These are phyloP conservation scores for Drosophila pseudotakahashii DNA, from an alignment of 2,888 invertebrate genomes.

Conservation along the genomic window DNA sequence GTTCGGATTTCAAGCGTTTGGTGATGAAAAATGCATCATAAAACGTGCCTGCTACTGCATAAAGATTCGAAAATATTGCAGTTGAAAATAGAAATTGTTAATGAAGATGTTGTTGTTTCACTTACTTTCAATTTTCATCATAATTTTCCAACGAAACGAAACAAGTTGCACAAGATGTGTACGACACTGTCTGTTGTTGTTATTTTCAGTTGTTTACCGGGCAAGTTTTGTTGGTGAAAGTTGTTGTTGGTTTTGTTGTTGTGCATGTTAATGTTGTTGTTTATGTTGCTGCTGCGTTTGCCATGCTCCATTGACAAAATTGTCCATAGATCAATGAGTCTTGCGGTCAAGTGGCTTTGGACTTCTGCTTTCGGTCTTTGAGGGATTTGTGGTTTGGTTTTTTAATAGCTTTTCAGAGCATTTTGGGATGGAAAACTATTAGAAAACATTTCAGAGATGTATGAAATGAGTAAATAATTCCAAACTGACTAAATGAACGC, in stretches of 20 bases:
- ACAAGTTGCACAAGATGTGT: conserved; percentile 53
- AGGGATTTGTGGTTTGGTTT: conserved; percentile 1
- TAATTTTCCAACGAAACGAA: conserved; percentile 32
- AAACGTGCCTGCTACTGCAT: conserved; percentile 30
- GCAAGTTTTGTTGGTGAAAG: conserved; percentile 54
- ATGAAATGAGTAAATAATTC: background rate
- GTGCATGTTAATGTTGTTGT: conserved; percentile 56
- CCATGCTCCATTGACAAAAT: conserved; percentile 55
- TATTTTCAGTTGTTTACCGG: conserved; percentile 34
- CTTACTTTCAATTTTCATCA: conserved; percentile 33
- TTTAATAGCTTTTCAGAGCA: background rate
- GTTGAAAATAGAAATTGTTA: conserved; percentile 25
- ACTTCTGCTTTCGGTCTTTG: conserved; percentile 5
- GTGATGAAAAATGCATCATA: conserved; percentile 31
- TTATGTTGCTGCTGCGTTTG: conserved; percentile 27
- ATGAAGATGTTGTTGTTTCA: conserved; percentile 22
- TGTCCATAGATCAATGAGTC: conserved; percentile 59
- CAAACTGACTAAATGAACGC: background rate
- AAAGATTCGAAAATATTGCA: conserved; percentile 23
- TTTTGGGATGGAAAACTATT: background rate
- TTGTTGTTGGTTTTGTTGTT: conserved; percentile 36
- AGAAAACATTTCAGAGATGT: background rate
- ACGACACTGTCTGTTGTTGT: conserved; percentile 46
- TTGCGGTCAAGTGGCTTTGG: conserved; percentile 37
- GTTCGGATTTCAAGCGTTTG: conserved; percentile 1